Evolutionary conservation across 2,113 vertebrate genomes (phyloP).

Genomic region (Calonectris borealis): DNA sequence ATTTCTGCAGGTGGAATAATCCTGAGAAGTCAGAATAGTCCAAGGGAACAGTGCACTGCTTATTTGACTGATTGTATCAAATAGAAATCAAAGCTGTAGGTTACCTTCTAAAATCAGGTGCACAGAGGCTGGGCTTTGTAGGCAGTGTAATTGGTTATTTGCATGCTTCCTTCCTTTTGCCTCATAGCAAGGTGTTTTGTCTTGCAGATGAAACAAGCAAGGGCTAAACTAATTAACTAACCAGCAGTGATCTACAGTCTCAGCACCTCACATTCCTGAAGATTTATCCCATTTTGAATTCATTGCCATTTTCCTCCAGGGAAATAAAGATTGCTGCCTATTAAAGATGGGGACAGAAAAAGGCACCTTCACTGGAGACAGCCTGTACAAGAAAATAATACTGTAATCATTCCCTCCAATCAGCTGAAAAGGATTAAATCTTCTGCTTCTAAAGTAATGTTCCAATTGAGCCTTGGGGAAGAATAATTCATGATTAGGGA

Average conservation of each 20-base stretch:
- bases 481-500: constrained; percentile 91
- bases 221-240: constrained; percentile 84
- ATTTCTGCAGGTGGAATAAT: constrained; percentile 41
- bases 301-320: constrained; percentile 81
- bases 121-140: neutral
- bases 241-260: constrained; percentile 78
- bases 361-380: constrained; percentile 88
- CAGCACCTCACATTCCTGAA: constrained; percentile 80
- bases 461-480: constrained; percentile 89
- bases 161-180: constrained; percentile 21
- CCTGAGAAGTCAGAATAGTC: constrained; percentile 29
- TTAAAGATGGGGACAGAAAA: constrained; percentile 88
- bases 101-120: neutral
- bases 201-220: constrained; percentile 73
- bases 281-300: constrained; percentile 86
- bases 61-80: constrained; percentile 53
- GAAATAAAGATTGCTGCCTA: constrained; percentile 88
- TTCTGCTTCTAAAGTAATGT: constrained; percentile 89
- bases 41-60: neutral
- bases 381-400: constrained; percentile 88
- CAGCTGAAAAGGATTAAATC: constrained; percentile 91
- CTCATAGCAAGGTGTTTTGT: constrained; percentile 65
- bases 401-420: constrained; percentile 92
- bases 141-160: constrained; percentile 15
- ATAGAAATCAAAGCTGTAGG: constrained; percentile 31